Percentiles rank a stretch among this genome's conserved stretches.
Evolutionary conservation across 1,140 invertebrate genomes (phyloP).

Genomic region (Eupristina koningsbergeri): DNA sequence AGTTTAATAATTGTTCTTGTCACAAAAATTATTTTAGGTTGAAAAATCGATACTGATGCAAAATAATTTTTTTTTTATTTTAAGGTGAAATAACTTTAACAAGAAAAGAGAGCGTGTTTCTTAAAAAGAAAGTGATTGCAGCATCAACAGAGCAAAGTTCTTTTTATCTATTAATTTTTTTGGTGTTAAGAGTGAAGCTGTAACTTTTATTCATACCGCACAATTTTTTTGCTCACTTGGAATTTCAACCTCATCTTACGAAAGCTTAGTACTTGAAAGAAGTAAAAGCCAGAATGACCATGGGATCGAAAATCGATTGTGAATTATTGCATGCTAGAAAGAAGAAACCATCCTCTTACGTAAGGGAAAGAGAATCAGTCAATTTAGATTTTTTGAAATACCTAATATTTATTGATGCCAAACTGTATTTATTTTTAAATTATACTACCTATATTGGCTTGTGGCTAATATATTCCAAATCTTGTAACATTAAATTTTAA

Average conservation of each 20-base stretch:
- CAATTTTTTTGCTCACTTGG: slow-evolving; percentile 41
- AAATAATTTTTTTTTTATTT: too few relatives aligned
- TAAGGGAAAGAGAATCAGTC: slow-evolving; percentile 2
- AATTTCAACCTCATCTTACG: slow-evolving; percentile 30
- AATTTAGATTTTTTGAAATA: slow-evolving; percentile 32
- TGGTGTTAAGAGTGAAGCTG: background rate
- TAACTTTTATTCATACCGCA: slow-evolving; percentile 41
- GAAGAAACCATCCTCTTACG: background rate
- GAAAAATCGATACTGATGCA: too few relatives aligned
- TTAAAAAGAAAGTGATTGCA: background rate
- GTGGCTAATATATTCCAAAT: too few relatives aligned
- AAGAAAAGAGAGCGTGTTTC: background rate
- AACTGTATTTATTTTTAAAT: slow-evolving; percentile 23
- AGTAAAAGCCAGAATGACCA: slow-evolving; percentile 44
- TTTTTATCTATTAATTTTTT: slow-evolving; percentile 25
- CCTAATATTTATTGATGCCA: background rate
- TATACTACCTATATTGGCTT: background rate
- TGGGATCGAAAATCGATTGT: slow-evolving; percentile 46
- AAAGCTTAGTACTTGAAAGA: background rate
- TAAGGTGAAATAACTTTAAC: background rate
- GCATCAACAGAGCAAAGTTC: background rate
- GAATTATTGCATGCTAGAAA: slow-evolving; percentile 37
- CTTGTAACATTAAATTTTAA: too few relatives aligned
- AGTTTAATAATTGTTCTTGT: too few relatives aligned
- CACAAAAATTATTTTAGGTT: too few relatives aligned